phyloP scores from a whole-genome alignment of 2,888 invertebrate genomes.

The Chelonus formosanus region DNA sequence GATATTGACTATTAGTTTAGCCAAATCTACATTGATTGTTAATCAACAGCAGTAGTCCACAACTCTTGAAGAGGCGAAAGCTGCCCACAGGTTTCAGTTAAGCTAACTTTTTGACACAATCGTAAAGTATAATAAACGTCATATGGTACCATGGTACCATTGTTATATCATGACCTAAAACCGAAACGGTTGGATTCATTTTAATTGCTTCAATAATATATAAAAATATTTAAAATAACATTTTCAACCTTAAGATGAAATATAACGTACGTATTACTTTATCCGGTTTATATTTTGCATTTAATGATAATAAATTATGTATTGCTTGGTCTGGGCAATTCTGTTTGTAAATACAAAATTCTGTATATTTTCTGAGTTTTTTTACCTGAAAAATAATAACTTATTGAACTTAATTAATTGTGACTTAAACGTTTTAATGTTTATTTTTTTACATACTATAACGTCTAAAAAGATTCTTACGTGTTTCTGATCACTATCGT shows the following conservation, averaged over 20 bases:
- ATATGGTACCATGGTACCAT: conserved; percentile 88
- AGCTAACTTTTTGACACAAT: conserved; percentile 79
- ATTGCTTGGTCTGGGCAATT: conserved; percentile 84
- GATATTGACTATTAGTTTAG: conserved; percentile 84
- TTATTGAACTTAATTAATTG: conserved; percentile 15
- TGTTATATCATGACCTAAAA: conserved; percentile 79
- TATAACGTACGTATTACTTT: conserved; percentile 82
- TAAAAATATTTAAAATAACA: no score
- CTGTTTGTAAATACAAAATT: conserved; percentile 82
- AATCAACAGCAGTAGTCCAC: conserved; percentile 92
- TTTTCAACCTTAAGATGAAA: conserved; percentile 80
- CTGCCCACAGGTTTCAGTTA: conserved; percentile 84
- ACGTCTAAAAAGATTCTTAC: no score
- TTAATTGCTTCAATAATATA: conserved; percentile 21
- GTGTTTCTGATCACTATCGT: conserved; percentile 72
- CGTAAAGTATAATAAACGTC: conserved; percentile 88
- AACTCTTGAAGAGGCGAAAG: conserved; percentile 87
- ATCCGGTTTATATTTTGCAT: conserved; percentile 77
- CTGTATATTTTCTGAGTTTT: conserved; percentile 87
- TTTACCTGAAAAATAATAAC: conserved; percentile 67
- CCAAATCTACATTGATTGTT: conserved; percentile 79
- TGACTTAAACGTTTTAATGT: conserved; percentile 27
- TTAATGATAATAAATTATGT: conserved; percentile 91
- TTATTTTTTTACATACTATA: no score
- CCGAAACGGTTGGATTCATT: no score